Conservation (phyloP, 2,888 invertebrate species). For the Drosophila greeni region DNA sequence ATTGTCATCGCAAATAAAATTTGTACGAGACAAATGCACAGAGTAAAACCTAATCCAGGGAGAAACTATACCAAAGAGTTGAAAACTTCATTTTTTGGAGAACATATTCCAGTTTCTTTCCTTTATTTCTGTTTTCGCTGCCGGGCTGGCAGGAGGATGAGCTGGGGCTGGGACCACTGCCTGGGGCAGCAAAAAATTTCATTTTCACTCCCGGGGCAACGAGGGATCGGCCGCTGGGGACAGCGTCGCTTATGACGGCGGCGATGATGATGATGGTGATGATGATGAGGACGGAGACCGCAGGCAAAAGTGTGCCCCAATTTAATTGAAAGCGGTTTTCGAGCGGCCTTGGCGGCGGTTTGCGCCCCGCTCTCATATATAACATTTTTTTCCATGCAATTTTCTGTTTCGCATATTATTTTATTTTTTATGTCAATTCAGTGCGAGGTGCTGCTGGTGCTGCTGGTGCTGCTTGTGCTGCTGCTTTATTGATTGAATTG, state of each 20-base stretch:
- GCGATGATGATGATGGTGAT: conserved; percentile 35
- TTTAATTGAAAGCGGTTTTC: conserved; percentile 76
- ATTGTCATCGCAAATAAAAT: no score
- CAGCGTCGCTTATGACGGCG: conserved; percentile 20
- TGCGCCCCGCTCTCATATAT: conserved; percentile 5
- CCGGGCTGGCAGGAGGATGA: conserved; percentile 10
- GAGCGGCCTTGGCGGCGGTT: conserved; percentile 54
- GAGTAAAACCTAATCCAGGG: neutral
- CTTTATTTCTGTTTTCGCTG: conserved; percentile 2
- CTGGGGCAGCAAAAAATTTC: conserved; percentile 57
- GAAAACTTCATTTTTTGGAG: no score
- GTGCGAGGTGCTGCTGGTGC: conserved; percentile 23
- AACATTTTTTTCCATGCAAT: conserved; percentile 16
- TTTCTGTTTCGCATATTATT: conserved; percentile 22
- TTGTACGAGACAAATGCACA: neutral
- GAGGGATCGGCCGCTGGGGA: conserved; percentile 57
- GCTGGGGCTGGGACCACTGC: conserved; percentile 14
- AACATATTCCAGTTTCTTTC: neutral
- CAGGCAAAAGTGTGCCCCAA: conserved; percentile 77
- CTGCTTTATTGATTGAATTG: conserved; percentile 67
- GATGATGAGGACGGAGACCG: conserved; percentile 45
- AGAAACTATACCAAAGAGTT: neutral
- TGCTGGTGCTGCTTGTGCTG: conserved; percentile 21
- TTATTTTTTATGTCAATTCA: conserved; percentile 9
- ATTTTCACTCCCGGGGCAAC: conserved; percentile 72